These are phyloP conservation scores for Julus scanicus DNA, from an alignment of 2,888 invertebrate species.

Conservation along the genomic window DNA sequence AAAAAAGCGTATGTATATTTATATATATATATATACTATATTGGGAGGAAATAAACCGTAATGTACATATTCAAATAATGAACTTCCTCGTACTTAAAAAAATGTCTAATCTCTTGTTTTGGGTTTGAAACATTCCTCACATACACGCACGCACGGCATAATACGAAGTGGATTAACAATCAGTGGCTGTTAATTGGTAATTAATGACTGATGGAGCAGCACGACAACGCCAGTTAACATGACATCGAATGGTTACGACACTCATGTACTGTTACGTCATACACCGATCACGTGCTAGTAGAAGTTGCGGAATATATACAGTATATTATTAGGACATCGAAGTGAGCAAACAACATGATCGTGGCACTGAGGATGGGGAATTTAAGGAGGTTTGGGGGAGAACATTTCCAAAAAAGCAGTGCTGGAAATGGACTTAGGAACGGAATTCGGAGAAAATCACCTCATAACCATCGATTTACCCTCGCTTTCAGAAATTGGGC, in stretches of 20 bases:
- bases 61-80: neutral
- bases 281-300: constrained; percentile 3
- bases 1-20: neutral
- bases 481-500: neutral
- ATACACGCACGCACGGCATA: neutral
- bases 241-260: neutral
- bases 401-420: neutral
- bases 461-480: neutral
- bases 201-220: neutral
- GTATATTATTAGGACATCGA: constrained; percentile 27
- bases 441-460: neutral
- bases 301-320: constrained; percentile 23
- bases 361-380: constrained; percentile 14
- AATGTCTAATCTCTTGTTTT: neutral
- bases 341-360: constrained; percentile 49
- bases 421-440: neutral
- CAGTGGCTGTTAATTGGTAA: constrained; percentile 19
- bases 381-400: neutral
- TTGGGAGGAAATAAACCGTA: neutral
- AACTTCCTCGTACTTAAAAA: neutral
- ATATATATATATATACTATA: neutral
- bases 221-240: neutral
- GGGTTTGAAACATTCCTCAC: constrained; percentile 1
- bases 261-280: neutral
- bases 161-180: neutral